A percentile compares a stretch with the other conserved stretches of the same genome.
Evolutionary conservation across 2,888 invertebrate species (phyloP).

Genomic region (Halictus ligatus): DNA sequence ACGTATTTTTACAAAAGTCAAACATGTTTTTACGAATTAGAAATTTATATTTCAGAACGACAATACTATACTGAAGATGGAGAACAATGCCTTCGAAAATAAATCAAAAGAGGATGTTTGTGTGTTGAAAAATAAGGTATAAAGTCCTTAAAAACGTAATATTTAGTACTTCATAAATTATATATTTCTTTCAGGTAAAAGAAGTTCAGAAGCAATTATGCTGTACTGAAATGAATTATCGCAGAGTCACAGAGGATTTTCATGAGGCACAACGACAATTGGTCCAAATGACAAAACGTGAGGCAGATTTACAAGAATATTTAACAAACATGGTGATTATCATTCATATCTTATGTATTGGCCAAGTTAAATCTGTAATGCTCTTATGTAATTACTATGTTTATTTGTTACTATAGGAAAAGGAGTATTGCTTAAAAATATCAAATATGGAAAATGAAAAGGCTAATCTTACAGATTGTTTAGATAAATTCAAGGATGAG

Average conservation of each 20-base stretch:
- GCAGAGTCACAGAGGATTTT: constrained; percentile 70
- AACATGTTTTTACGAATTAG: background rate
- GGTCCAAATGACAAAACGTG: constrained; percentile 68
- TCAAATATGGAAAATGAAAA: constrained; percentile 66
- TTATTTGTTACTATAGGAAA: constrained; percentile 65
- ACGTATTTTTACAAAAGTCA: background rate
- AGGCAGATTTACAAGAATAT: constrained; percentile 73
- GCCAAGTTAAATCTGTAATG: background rate
- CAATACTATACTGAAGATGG: constrained; percentile 73
- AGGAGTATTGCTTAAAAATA: constrained; percentile 69
- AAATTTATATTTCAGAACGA: constrained; percentile 73
- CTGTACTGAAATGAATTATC: constrained; percentile 69
- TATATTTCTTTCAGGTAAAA: constrained; percentile 68
- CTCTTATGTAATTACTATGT: background rate
- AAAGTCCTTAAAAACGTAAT: background rate
- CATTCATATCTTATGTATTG: background rate
- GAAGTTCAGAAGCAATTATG: constrained; percentile 70
- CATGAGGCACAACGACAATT: constrained; percentile 71
- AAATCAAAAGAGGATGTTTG: constrained; percentile 73
- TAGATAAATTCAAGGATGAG: constrained; percentile 70
- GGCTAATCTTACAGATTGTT: constrained; percentile 57
- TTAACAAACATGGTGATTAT: constrained; percentile 71
- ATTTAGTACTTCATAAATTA: constrained; percentile 9
- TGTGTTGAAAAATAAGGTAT: constrained; percentile 68
- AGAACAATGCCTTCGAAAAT: constrained; percentile 66